A percentile compares a stretch with the other conserved stretches of the same genome.
Conservation (phyloP, 2,797 vertebrate genomes). For the Ctenochaetus hawaiiensis region DNA sequence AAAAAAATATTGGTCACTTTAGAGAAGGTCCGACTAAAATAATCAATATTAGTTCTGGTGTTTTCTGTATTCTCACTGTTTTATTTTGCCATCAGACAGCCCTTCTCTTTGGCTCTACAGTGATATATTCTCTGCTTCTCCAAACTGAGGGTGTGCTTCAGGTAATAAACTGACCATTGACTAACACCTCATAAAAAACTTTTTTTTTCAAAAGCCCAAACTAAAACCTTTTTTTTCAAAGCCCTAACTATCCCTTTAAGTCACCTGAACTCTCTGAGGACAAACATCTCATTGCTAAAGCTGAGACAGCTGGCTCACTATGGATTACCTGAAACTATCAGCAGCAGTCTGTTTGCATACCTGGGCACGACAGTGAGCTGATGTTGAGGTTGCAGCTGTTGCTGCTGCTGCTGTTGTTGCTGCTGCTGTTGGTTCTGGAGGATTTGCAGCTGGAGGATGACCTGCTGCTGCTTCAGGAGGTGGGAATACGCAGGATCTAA, state of each 20-base stretch:
- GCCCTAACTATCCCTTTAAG: background rate
- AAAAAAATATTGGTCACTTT: too few species aligned
- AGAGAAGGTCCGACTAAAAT: too few species aligned
- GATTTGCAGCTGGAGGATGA: slow-evolving; percentile 90
- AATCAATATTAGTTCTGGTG: too few species aligned
- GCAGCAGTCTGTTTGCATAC: slow-evolving; percentile 55
- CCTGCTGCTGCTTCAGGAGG: slow-evolving; percentile 90
- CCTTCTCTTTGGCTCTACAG: too few species aligned
- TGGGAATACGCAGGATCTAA: slow-evolving; percentile 87
- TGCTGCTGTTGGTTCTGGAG: slow-evolving; percentile 86
- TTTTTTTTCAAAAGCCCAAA: too few species aligned
- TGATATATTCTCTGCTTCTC: too few species aligned
- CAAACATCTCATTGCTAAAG: background rate
- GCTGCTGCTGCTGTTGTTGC: slow-evolving; percentile 85
- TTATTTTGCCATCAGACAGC: too few species aligned
- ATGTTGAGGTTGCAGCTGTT: slow-evolving; percentile 67
- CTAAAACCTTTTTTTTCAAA: too few species aligned
- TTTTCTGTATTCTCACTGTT: too few species aligned
- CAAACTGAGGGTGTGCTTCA: too few species aligned
- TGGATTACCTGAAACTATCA: background rate
- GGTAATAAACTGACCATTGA: too few species aligned
- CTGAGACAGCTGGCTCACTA: background rate
- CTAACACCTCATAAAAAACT: too few species aligned
- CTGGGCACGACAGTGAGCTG: slow-evolving; percentile 80
- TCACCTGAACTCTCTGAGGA: background rate